These are phyloP conservation scores for Diaprepes abbreviatus DNA, from an alignment of 2,888 invertebrate species.

Conservation along the genomic window DNA sequence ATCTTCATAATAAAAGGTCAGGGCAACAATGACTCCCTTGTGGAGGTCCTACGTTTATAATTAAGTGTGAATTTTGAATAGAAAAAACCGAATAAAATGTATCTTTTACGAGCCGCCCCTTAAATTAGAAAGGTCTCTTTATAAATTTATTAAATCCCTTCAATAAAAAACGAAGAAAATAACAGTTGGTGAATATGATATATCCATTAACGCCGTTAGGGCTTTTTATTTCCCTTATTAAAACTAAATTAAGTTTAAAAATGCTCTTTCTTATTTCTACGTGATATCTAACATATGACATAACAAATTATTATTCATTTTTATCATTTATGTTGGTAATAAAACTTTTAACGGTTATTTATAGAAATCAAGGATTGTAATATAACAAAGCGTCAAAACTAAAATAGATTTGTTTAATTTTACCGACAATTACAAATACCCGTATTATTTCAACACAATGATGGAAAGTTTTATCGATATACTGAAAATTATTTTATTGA, in stretches of 20 bases:
- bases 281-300: conserved; percentile 7
- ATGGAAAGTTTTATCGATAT: no score
- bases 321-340: no score
- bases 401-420: neutral
- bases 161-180: conserved; percentile 21
- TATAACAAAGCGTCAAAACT: neutral
- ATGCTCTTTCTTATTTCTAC: neutral
- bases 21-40: conserved; percentile 34
- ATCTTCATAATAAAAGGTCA: conserved; percentile 44
- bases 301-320: no score
- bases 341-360: no score
- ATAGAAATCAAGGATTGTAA: neutral
- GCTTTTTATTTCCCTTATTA: conserved; percentile 7
- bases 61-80: conserved; percentile 45
- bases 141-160: conserved; percentile 32
- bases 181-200: conserved; percentile 42
- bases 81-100: conserved; percentile 32
- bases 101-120: conserved; percentile 40
- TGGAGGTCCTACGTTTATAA: conserved; percentile 39
- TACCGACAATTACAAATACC: no score
- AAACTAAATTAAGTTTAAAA: neutral
- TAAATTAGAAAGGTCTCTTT: conserved; percentile 30
- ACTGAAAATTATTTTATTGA: no score
- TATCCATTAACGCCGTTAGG: conserved; percentile 21
- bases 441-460: no score